A percentile compares a stretch with the other conserved stretches of the same genome.
Evolutionary conservation across 2,888 invertebrate genomes (phyloP).

Genomic region (Philereme transversata): DNA sequence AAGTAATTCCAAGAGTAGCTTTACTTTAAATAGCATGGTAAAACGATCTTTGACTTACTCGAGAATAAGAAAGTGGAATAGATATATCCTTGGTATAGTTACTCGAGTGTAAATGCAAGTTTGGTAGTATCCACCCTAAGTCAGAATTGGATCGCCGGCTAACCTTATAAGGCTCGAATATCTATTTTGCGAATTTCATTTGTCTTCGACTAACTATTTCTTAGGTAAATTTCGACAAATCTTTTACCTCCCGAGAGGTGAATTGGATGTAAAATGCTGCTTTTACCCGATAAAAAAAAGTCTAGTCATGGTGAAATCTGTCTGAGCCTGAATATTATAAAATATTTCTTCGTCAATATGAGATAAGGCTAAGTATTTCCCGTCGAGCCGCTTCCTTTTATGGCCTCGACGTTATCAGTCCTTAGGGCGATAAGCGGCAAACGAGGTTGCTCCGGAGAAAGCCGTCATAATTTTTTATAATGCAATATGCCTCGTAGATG

Average conservation of each 20-base stretch:
- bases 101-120: no score
- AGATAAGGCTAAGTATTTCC: slow-evolving; percentile 65
- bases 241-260: slow-evolving; percentile 32
- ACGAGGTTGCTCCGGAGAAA: slow-evolving; percentile 62
- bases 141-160: no score
- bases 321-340: slow-evolving; percentile 46
- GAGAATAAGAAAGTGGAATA: no score
- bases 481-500: slow-evolving; percentile 70
- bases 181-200: no score
- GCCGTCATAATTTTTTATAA: slow-evolving; percentile 72
- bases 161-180: no score
- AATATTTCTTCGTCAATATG: slow-evolving; percentile 60
- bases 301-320: slow-evolving; percentile 47
- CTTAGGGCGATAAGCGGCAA: slow-evolving; percentile 62
- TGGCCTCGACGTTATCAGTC: slow-evolving; percentile 60
- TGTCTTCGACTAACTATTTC: no score
- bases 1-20: no score
- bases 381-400: slow-evolving; percentile 63
- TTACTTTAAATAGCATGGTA: no score
- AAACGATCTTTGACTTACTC: no score
- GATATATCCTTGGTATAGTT: no score
- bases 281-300: slow-evolving; percentile 47
- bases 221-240: slow-evolving; percentile 16
- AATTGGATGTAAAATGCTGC: slow-evolving; percentile 37
- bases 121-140: no score